Conservation (phyloP, 2,113 vertebrate genomes). For the Corythaixoides concolor region DNA sequence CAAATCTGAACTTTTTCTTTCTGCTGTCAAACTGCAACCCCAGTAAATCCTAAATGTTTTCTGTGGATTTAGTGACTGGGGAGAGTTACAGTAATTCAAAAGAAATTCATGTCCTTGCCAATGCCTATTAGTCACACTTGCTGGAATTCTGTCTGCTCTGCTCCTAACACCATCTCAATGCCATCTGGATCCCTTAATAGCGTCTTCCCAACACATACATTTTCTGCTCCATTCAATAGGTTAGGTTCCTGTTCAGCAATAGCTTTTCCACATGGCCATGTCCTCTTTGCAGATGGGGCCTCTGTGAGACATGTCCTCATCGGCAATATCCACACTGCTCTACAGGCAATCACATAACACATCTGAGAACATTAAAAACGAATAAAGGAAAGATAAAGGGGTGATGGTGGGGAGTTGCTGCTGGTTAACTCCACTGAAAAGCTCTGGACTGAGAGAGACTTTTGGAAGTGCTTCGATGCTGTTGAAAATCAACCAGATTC, state of each 20-base stretch:
- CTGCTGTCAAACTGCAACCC: constrained; percentile 43
- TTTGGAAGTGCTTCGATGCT: neutral
- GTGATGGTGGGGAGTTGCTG: neutral
- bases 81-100: constrained; percentile 56
- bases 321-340: neutral
- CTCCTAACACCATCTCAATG: constrained; percentile 21
- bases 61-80: constrained; percentile 56
- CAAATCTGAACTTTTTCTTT: constrained; percentile 55
- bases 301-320: neutral
- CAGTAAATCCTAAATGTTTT: constrained; percentile 61
- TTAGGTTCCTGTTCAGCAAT: neutral
- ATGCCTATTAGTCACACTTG: constrained; percentile 57
- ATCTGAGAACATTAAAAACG: neutral
- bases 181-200: constrained; percentile 50
- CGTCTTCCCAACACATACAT: neutral
- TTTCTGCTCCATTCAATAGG: constrained; percentile 33
- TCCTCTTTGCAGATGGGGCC: neutral
- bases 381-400: neutral
- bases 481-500: neutral
- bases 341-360: neutral
- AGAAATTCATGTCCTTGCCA: constrained; percentile 58
- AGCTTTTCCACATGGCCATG: constrained; percentile 34
- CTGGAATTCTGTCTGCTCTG: constrained; percentile 46
- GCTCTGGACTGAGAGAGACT: neutral
- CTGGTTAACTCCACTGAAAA: neutral